A percentile compares a stretch with the other conserved stretches of the same genome.
phyloP scores from a whole-genome alignment of 2,888 invertebrate species.

The Clivina fossor region DNA sequence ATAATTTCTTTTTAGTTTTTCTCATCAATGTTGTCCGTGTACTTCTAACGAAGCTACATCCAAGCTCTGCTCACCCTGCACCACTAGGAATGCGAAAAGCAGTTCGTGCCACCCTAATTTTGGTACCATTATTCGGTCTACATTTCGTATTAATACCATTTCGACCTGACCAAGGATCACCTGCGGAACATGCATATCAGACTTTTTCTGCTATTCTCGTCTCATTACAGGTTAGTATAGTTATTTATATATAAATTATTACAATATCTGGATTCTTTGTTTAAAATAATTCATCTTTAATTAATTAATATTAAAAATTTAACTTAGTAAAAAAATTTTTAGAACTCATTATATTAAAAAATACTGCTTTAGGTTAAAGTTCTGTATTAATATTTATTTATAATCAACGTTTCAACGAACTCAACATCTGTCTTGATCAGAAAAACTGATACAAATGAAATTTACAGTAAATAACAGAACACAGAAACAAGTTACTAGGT shows the following conservation, averaged over 20 bases:
- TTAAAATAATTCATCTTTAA: background rate
- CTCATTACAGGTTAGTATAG: conserved; percentile 66
- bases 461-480: too few species aligned
- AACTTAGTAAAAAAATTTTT: too few species aligned
- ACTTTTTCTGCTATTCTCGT: conserved; percentile 67
- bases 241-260: background rate
- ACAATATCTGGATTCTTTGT: background rate
- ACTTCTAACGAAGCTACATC: conserved; percentile 65
- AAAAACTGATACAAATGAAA: too few species aligned
- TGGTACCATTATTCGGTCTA: conserved; percentile 76
- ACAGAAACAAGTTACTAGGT: too few species aligned
- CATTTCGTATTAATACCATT: conserved; percentile 72
- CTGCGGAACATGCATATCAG: conserved; percentile 64
- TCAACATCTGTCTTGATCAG: too few species aligned
- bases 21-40: conserved; percentile 68
- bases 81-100: conserved; percentile 65
- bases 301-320: too few species aligned
- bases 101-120: conserved; percentile 69
- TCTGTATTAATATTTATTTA: too few species aligned
- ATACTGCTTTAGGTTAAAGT: too few species aligned
- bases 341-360: too few species aligned
- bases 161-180: conserved; percentile 60
- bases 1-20: conserved; percentile 57
- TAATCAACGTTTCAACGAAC: too few species aligned
- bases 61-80: conserved; percentile 62